phyloP scores from a whole-genome alignment of 2,888 invertebrate species.

The Alsophila aescularia region DNA sequence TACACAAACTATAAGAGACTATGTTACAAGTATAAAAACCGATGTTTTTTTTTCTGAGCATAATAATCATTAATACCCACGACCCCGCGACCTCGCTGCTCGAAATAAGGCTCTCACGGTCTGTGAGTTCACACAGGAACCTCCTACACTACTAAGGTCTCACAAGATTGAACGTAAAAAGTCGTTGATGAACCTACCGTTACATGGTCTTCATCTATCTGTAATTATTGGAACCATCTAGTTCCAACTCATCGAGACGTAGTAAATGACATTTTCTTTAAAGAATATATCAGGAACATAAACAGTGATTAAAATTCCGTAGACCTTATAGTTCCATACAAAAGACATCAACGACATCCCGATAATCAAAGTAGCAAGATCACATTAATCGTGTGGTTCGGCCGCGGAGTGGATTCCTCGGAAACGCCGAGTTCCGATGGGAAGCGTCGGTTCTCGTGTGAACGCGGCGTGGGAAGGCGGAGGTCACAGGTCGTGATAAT shows the following conservation, averaged over 20 bases:
- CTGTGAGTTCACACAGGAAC: slow-evolving; percentile 33
- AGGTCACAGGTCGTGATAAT: slow-evolving; percentile 80
- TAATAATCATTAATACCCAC: slow-evolving; percentile 21
- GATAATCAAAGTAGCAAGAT: slow-evolving; percentile 21
- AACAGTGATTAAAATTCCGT: too few relatives aligned
- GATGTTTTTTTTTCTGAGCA: not conserved
- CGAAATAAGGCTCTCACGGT: slow-evolving; percentile 35
- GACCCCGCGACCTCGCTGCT: slow-evolving; percentile 31
- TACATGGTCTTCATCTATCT: too few relatives aligned
- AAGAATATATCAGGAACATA: too few relatives aligned
- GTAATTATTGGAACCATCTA: too few relatives aligned
- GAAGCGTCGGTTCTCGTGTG: slow-evolving; percentile 78
- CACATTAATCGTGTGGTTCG: slow-evolving; percentile 12
- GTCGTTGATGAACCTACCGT: too few relatives aligned
- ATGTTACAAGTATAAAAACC: too few relatives aligned
- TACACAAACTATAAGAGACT: too few relatives aligned
- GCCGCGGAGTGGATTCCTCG: slow-evolving; percentile 4
- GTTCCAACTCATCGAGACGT: too few relatives aligned
- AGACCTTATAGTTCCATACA: not conserved
- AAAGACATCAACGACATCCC: slow-evolving; percentile 29
- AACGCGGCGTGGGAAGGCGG: slow-evolving; percentile 71
- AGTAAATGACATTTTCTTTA: too few relatives aligned
- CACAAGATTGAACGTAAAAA: too few relatives aligned
- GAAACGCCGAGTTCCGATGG: slow-evolving; percentile 61
- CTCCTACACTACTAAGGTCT: not conserved